Conservation (phyloP, 2,888 invertebrate genomes). For the Chaitophorus viminalis region DNA sequence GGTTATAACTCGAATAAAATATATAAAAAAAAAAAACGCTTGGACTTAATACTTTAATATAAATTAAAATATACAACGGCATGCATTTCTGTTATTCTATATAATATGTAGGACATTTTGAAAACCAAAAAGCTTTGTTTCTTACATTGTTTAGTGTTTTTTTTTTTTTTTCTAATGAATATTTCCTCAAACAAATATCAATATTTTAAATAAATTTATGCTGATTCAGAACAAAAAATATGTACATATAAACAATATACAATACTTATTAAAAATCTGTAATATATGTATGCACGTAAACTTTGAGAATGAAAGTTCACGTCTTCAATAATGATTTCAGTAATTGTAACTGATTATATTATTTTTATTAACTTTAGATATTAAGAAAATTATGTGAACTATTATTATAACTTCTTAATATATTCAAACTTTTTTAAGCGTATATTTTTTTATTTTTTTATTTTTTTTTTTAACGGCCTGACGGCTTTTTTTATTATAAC, state of each 20-base stretch:
- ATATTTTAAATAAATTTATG: background rate
- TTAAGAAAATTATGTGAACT: no score
- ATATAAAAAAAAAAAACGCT: background rate
- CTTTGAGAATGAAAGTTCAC: background rate
- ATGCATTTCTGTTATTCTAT: background rate
- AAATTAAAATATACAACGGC: background rate
- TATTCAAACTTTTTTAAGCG: no score
- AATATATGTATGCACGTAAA: background rate
- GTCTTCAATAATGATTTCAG: background rate
- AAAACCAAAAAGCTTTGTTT: background rate
- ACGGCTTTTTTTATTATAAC: no score
- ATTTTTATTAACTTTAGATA: no score
- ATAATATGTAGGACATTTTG: background rate
- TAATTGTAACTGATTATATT: no score
- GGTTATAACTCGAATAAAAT: background rate
- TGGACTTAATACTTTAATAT: constrained; percentile 1
- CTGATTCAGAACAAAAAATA: background rate
- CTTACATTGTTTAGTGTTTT: background rate
- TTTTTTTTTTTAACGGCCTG: no score
- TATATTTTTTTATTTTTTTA: no score
- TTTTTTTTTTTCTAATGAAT: background rate
- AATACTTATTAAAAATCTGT: background rate
- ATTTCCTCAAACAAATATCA: background rate
- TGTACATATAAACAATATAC: no score
- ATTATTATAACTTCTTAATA: no score